A percentile compares a stretch with the other conserved stretches of the same genome.
Evolutionary conservation across 2,797 vertebrate species (phyloP).

Genomic region (Sebastes ruberrimus): DNA sequence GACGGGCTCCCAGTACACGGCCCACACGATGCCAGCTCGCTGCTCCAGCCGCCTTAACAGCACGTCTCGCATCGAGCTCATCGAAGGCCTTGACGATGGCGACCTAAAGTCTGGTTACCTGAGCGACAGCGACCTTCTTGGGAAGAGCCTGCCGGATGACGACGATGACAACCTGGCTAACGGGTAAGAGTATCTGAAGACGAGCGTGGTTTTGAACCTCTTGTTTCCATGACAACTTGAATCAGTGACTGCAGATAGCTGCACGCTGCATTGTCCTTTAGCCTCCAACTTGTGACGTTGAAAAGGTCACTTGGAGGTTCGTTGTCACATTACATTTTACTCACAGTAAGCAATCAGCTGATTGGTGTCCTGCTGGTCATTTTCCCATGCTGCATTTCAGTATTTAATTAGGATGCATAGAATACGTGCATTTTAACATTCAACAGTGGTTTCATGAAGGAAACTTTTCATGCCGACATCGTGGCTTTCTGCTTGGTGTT

Average conservation of each 20-base stretch:
- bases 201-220: background rate
- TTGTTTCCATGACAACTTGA: slow-evolving; percentile 29
- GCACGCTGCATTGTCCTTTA: background rate
- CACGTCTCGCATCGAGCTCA: slow-evolving; percentile 93
- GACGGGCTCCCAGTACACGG: slow-evolving; percentile 84
- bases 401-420: background rate
- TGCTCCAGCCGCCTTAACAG: slow-evolving; percentile 91
- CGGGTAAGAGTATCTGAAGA: slow-evolving; percentile 82
- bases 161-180: slow-evolving; percentile 95
- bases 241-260: background rate
- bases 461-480: background rate
- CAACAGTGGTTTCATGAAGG: background rate
- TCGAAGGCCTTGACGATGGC: slow-evolving; percentile 87
- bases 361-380: background rate
- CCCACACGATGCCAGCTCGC: slow-evolving; percentile 96
- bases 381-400: background rate
- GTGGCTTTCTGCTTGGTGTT: slow-evolving; percentile 13
- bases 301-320: slow-evolving; percentile 31
- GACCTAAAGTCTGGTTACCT: slow-evolving; percentile 97
- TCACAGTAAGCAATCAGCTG: background rate
- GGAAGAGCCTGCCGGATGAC: slow-evolving; percentile 91
- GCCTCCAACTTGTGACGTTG: background rate
- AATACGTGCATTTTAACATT: background rate
- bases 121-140: slow-evolving; percentile 92
- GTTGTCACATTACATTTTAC: background rate